A percentile compares a stretch with the other conserved stretches of the same genome.
These are phyloP conservation scores for Omphaloscelis lunosa DNA, from an alignment of 2,888 invertebrate genomes.

Conservation along the genomic window DNA sequence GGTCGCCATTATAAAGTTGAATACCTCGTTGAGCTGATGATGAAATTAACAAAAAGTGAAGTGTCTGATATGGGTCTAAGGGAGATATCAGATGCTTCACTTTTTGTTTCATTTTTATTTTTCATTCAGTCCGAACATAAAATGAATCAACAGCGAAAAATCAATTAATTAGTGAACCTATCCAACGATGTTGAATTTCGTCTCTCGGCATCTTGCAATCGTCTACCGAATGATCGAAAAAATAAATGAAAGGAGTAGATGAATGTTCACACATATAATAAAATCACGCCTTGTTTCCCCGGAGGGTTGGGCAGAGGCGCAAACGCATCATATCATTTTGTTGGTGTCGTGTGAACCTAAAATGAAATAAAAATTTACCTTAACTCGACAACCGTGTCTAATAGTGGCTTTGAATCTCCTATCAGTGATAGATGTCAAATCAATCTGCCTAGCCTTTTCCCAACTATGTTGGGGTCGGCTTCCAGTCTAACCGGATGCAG, in stretches of 20 bases:
- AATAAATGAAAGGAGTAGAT: neutral
- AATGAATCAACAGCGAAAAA: neutral
- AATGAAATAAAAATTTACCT: neutral
- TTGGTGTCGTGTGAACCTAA: neutral
- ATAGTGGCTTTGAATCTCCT: no score
- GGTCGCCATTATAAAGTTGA: neutral
- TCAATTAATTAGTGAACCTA: neutral
- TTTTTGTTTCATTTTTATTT: neutral
- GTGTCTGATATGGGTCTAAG: neutral
- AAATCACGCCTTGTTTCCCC: neutral
- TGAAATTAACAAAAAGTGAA: no score
- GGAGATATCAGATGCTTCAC: neutral
- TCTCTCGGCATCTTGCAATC: neutral
- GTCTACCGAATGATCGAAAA: neutral
- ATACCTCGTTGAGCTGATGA: neutral
- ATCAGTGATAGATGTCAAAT: neutral
- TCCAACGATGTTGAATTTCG: neutral
- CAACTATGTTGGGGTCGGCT: no score
- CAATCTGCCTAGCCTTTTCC: no score
- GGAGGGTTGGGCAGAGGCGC: neutral
- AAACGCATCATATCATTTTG: neutral
- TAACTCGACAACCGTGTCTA: neutral
- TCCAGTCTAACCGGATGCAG: no score
- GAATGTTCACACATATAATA: neutral
- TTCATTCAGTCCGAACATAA: neutral